Evolutionary conservation across 2,888 invertebrate genomes (phyloP), one percentile per base, ranked within the genome.

Genomic region (Nephrocerus scutellatus): DNA sequence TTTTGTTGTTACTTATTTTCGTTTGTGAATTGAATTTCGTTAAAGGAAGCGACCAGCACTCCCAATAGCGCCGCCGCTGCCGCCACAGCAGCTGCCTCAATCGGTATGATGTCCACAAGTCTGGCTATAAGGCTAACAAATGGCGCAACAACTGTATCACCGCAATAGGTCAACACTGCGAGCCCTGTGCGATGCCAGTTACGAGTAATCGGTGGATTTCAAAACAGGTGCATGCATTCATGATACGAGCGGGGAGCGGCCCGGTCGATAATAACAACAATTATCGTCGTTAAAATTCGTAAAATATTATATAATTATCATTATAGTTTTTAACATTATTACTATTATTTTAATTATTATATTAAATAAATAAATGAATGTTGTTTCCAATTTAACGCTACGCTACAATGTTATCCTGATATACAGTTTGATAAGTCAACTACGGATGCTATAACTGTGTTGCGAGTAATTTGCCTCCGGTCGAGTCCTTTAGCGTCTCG

Each of bases 121-220:
- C 53, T 67, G 47, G 55, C 60, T 41, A 55, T 66, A 56, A 61
- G 60, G 32, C 52, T 66, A 46, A 52, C 55, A 44, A 55, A 56
- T 50, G 57, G 57, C 46, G 38, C 63, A 45, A 41, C 60, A 50
- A 54, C 52, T 32, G 57, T 59, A 46, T 41, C 46, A 32, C 49
- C 49, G 21, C 49, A 54, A 42, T 47, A 50, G 37, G 8, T 30
- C 13, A 15, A 15, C 19, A 12, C 20, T n/a, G n/a, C n/a, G n/a
- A 29, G 31, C 30, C 19, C 18, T 18, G 13, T 30, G 15, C 18
- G 18, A 19, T 24, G 16, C 18, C 24, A 18, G 23, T n/a, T 9
- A 32, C 15, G 22, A 10, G 18, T 22, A 5, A 41, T 12, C 15
- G 24, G 12, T 8, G 29, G 32, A 25, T 34, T 24, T 13, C 15